Conservation (phyloP, 2,888 invertebrate species). For the Drosophila anomalata region DNA sequence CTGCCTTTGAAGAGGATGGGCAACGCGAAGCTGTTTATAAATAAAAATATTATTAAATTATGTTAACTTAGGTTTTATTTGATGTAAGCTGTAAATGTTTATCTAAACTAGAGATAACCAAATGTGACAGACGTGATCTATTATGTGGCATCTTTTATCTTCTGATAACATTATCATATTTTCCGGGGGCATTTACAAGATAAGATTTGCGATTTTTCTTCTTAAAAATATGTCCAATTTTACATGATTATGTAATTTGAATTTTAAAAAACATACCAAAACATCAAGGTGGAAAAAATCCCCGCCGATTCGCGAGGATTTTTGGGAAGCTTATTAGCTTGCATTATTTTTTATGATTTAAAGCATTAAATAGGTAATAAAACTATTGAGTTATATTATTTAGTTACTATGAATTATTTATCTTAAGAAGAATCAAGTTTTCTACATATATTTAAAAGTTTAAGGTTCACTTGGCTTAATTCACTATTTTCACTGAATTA, state of each 20-base stretch:
- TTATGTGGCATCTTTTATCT: conserved; percentile 1
- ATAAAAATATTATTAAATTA: conserved; percentile 1
- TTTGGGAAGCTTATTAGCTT: conserved; percentile 81
- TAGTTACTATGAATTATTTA: too few relatives aligned
- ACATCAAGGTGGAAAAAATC: conserved; percentile 87
- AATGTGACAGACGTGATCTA: conserved; percentile 5
- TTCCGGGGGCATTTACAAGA: neutral
- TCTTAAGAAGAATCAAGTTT: neutral
- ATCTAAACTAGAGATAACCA: conserved; percentile 9
- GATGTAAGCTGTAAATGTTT: neutral
- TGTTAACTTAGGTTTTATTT: neutral
- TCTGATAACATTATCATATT: neutral
- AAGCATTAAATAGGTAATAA: neutral
- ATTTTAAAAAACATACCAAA: conserved; percentile 83
- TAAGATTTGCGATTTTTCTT: neutral
- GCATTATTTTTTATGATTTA: conserved; percentile 22
- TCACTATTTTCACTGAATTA: neutral
- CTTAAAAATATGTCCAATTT: neutral
- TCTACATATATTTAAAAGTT: too few relatives aligned
- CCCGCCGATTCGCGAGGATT: conserved; percentile 87
- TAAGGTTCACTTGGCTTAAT: neutral
- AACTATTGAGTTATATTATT: too few relatives aligned
- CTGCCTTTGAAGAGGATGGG: conserved; percentile 91
- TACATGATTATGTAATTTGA: neutral
- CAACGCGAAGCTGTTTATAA: conserved; percentile 88